Percentiles rank a stretch among this genome's conserved stretches.
phyloP scores from a whole-genome alignment of 1,140 invertebrate genomes.

The Schlechtendalia chinensis region DNA sequence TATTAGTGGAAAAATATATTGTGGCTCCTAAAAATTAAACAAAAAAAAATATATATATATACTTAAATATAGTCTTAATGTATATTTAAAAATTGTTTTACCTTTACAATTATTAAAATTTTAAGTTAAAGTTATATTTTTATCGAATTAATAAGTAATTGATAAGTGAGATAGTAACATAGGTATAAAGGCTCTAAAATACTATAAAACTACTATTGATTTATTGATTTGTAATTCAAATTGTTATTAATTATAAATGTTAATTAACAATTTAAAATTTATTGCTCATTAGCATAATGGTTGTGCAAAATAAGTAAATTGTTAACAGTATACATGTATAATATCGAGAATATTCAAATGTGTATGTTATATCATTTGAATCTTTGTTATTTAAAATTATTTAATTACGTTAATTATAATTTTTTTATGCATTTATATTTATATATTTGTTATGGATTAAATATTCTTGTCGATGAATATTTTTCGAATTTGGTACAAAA shows the following conservation, averaged over 20 bases:
- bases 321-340: not conserved
- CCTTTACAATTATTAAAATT: not conserved
- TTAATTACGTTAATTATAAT: not conserved
- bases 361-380: not conserved
- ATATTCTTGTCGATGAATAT: not conserved
- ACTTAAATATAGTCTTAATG: no score
- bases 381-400: not conserved
- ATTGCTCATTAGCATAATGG: conserved; percentile 34
- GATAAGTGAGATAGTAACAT: conserved; percentile 31
- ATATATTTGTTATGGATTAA: not conserved
- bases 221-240: not conserved
- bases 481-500: not conserved
- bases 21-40: not conserved
- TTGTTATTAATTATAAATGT: not conserved
- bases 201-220: not conserved
- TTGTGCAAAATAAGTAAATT: conserved; percentile 28
- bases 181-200: not conserved
- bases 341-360: not conserved
- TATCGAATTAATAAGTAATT: conserved; percentile 45
- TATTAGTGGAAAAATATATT: not conserved
- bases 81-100: no score
- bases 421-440: not conserved
- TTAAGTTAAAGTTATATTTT: not conserved
- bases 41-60: no score
- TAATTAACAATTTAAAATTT: not conserved